Base-by-base conservation (phyloP, 1,140 invertebrate species). In the Limonius californicus region DNA sequence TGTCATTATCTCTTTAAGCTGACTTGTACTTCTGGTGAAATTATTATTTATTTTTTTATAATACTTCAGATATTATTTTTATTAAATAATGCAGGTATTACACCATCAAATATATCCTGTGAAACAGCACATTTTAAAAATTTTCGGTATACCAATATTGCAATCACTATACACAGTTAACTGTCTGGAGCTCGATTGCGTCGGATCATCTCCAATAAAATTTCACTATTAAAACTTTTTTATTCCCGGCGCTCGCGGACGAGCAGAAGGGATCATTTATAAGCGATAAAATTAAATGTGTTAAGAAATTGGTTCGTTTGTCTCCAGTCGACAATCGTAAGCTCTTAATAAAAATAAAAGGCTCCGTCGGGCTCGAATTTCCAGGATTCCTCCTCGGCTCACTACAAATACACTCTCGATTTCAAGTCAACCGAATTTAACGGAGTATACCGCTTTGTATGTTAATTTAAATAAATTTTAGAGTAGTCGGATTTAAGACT, bases 281-380 rank as follows among this genome's bases (percentile, higher is more conserved):
- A 50, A 50, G 15, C 45, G 45, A 50, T 50, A 50, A 50, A 50
- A 50, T 50, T 50, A 50, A 50, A 50, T 50, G 45, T 50, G 45
- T 50, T 50, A 50, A 50, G 45, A 50, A 50, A 50, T 50, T 50
- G 45, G 45, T 50, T 50, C 45, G 45, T 50, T 50, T 50, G 45
- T 50, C 20, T 50, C 45, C 15, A 19, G 16, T 50, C n/a, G 45
- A 50, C 45, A 50, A 21, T 50, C 16, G 45, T 50, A 50, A 50
- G 16, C 45, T 50, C 45, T 50, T 50, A 50, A 50, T 50, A 50
- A 50, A 50, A 50, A 50, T 50, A 50, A 50, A 50, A 50, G 45
- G 16, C 19, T 50, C 20, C 45, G 23, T 27, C 3, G 23, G n/a
- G 35, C 35, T 39, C 45, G 45, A 50, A 50, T 50, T 50, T 50